Evolutionary conservation across 2,888 invertebrate genomes (phyloP).

Genomic region (Drosophila eohydei): DNA sequence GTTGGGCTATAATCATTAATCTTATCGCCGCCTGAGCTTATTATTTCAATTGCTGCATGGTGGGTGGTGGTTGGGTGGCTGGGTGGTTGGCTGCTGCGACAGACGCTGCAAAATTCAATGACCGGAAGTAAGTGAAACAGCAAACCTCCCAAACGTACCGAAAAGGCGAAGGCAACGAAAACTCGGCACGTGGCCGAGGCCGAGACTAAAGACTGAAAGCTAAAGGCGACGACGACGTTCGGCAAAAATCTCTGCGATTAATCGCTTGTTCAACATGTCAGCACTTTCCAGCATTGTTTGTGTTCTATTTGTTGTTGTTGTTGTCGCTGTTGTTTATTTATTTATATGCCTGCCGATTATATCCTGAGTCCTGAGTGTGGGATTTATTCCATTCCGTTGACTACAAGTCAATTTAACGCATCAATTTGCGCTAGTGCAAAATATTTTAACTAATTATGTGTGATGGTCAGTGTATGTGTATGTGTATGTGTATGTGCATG

Average conservation of each 20-base stretch:
- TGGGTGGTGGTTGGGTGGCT: conserved; percentile 20
- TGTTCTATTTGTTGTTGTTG: conserved; percentile 11
- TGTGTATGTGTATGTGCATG: background rate
- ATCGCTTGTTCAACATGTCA: conserved; percentile 78
- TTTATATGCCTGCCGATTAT: conserved; percentile 54
- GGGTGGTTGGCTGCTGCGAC: conserved; percentile 33
- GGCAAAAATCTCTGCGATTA: conserved; percentile 74
- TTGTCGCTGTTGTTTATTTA: conserved; percentile 62
- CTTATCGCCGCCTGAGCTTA: conserved; percentile 85
- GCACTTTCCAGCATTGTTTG: conserved; percentile 55
- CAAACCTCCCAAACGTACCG: conserved; percentile 42
- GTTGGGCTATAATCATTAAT: conserved; percentile 85
- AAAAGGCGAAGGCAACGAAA: conserved; percentile 32
- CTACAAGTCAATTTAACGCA: conserved; percentile 56
- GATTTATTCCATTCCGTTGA: conserved; percentile 10
- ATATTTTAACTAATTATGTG: conserved; percentile 57
- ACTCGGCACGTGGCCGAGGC: conserved; percentile 62
- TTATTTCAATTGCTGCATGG: conserved; percentile 81
- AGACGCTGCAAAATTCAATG: conserved; percentile 75
- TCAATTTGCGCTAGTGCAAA: conserved; percentile 41
- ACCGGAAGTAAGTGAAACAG: conserved; percentile 82
- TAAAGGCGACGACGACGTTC: conserved; percentile 11
- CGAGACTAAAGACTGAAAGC: background rate
- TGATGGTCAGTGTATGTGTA: conserved; percentile 3
- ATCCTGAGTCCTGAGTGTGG: conserved; percentile 13